Evolutionary conservation across 2,113 vertebrate species (phyloP).

Genomic region (Tamias sibiricus): DNA sequence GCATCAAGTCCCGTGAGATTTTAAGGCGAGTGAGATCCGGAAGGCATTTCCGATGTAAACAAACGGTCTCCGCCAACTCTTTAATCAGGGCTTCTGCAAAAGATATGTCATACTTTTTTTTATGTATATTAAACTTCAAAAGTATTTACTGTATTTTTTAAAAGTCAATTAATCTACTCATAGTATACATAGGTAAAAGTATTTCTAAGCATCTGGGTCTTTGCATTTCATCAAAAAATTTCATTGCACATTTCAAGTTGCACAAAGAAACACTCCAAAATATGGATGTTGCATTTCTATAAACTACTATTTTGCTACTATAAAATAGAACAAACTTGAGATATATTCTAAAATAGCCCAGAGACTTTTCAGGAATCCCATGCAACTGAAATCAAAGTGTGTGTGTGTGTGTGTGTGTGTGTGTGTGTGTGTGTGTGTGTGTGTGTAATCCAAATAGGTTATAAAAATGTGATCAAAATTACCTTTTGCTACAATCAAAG

Average conservation of each 20-base stretch:
- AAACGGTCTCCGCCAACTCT: too few relatives aligned
- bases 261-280: background rate
- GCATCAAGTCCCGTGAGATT: too few relatives aligned
- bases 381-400: background rate
- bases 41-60: too few relatives aligned
- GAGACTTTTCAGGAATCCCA: background rate
- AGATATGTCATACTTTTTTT: too few relatives aligned
- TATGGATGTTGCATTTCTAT: background rate
- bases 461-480: constrained; percentile 20
- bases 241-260: background rate
- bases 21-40: too few relatives aligned
- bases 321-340: background rate
- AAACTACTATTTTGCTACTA: background rate
- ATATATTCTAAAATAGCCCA: background rate
- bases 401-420: background rate
- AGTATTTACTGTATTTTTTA: background rate
- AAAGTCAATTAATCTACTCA: background rate
- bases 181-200: background rate
- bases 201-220: background rate
- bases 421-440: background rate
- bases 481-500: background rate
- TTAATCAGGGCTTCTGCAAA: too few relatives aligned
- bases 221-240: constrained; percentile 34
- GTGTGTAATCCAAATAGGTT: background rate
- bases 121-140: background rate